Evolutionary conservation across 2,888 invertebrate genomes (phyloP), one percentile per base, ranked within the genome.

Genomic region (Drosophila ezoana): DNA sequence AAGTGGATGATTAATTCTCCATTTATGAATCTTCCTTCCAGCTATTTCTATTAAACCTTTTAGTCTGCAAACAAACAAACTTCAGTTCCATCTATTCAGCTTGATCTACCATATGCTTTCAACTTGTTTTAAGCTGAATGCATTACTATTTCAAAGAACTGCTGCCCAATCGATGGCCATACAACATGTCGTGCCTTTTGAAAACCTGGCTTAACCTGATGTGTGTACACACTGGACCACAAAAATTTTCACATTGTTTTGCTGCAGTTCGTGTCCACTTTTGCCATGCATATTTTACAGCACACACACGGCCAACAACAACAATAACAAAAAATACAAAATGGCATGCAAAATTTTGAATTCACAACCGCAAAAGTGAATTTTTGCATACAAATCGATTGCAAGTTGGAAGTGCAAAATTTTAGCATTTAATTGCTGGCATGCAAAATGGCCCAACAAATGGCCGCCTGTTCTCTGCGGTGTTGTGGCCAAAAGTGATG

Each of bases 371-470:
- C 72, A 76, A 67, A 72, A 76, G 52, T 67, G 59, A 62, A 74
- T 76, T 75, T 71, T 72, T 67, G 67, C 76, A 72, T 76, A 60
- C 67, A 76, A 63, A 76, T 72, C 67, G 67, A 67, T 75, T 69
- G 63, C 58, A 61, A 48, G 74, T 72, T 74, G 74, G 38, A 62
- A 71, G 71, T 71, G 70, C 74, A 73, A 69, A 70, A 64, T 57
- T 62, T 75, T 66, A 44, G 66, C 74, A 82, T 81, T 82, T 85
- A 85, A 81, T 81, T 81, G 82, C 66, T 59, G 60, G 41, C 64
- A 33, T 62, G 51, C 47, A 40, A 69, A 69, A 51, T 65, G 45
- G 43, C 62, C 60, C 52, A 44, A 44, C 23, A 23, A 23, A 6
- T 1, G 8, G 23, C 6, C 18, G 32, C 33, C 40, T 13, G 43